Percentiles rank a stretch among this genome's conserved stretches.
Conservation (phyloP, 2,797 vertebrate genomes). For the Sebastes variabilis region DNA sequence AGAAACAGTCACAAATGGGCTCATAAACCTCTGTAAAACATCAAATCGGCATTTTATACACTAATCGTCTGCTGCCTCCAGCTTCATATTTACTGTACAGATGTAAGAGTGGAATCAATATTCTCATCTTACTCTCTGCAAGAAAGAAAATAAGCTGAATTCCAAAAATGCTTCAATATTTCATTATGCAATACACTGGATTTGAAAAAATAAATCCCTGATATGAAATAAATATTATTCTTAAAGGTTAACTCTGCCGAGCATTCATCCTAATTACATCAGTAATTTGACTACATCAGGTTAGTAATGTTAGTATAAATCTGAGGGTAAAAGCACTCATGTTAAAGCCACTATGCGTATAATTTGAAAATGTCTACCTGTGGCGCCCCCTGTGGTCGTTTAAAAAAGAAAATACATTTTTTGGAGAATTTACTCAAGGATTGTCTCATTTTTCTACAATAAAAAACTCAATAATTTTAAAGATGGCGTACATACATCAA, state of each 20-base stretch:
- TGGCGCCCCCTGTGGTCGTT: not conserved
- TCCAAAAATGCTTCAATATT: not conserved
- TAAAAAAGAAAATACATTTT: not conserved
- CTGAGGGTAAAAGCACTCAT: not conserved
- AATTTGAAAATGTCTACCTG: not conserved
- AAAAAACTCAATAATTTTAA: not conserved
- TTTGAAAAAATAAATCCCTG: not conserved
- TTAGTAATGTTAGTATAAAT: not conserved
- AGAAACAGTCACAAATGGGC: not conserved
- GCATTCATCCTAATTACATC: not conserved
- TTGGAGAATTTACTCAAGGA: no score
- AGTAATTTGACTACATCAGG: not conserved
- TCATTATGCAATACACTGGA: not conserved
- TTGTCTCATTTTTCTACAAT: not conserved
- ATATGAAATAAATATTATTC: not conserved
- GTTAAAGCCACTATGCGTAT: not conserved
- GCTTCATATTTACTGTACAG: not conserved
- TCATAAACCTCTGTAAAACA: not conserved
- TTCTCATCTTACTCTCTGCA: not conserved
- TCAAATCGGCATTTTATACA: not conserved
- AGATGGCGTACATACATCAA: not conserved
- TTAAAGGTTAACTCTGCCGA: not conserved
- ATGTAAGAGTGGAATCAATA: not conserved
- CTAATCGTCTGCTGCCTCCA: not conserved
- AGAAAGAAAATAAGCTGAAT: not conserved